phyloP scores from a whole-genome alignment of 2,888 invertebrate genomes.

The Artemia sp. region DNA sequence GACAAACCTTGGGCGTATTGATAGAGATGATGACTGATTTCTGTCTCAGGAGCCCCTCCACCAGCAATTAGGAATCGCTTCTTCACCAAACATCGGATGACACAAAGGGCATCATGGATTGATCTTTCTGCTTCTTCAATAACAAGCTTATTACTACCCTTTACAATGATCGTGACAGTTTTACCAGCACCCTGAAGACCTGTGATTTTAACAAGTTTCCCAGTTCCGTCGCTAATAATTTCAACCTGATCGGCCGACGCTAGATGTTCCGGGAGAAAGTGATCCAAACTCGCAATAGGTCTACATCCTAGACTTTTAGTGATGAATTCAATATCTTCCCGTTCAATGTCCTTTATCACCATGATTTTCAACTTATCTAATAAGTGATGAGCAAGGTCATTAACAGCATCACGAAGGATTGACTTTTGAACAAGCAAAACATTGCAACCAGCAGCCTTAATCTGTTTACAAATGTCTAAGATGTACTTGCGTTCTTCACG shows the following conservation, averaged over 20 bases:
- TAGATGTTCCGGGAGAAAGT: slow-evolving; percentile 80
- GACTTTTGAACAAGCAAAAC: slow-evolving; percentile 79
- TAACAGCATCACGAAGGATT: slow-evolving; percentile 77
- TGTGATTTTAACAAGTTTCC: slow-evolving; percentile 79
- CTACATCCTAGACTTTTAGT: slow-evolving; percentile 84
- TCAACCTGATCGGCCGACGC: slow-evolving; percentile 84
- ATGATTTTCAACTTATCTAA: slow-evolving; percentile 96
- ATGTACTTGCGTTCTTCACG: slow-evolving; percentile 96
- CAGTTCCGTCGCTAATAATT: slow-evolving; percentile 70
- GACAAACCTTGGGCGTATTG: slow-evolving; percentile 62
- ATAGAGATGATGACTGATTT: slow-evolving; percentile 66
- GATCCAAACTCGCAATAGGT: slow-evolving; percentile 95
- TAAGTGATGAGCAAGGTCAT: slow-evolving; percentile 91
- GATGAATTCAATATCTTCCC: slow-evolving; percentile 94
- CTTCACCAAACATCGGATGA: slow-evolving; percentile 88
- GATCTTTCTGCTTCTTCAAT: slow-evolving; percentile 78
- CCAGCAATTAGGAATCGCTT: slow-evolving; percentile 79
- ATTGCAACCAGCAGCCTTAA: slow-evolving; percentile 96
- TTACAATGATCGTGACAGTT: slow-evolving; percentile 79
- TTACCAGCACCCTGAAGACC: slow-evolving; percentile 71
- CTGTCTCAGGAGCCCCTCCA: slow-evolving; percentile 94
- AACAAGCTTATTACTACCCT: slow-evolving; percentile 72
- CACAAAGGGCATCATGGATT: slow-evolving; percentile 77
- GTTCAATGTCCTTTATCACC: slow-evolving; percentile 93
- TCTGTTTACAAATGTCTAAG: slow-evolving; percentile 92